A percentile compares a stretch with the other conserved stretches of the same genome.
Evolutionary conservation across 2,797 vertebrate species (phyloP).

Genomic region (Myotis findleyi): DNA sequence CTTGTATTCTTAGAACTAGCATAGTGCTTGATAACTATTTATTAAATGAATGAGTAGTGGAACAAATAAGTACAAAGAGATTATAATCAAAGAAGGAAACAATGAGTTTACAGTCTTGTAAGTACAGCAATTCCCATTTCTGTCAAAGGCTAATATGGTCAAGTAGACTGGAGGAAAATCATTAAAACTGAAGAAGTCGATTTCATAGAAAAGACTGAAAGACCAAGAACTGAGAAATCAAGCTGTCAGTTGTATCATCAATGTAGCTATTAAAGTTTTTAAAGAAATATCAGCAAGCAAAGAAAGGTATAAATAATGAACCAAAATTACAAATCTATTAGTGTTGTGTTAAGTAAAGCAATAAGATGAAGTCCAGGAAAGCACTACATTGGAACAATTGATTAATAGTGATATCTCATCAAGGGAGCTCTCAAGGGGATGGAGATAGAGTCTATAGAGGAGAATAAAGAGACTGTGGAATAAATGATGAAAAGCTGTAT

Average conservation of each 20-base stretch:
- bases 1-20: not conserved
- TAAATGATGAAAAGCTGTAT: not conserved
- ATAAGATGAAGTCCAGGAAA: not conserved
- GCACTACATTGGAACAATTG: not conserved
- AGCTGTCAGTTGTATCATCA: not conserved
- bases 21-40: not conserved
- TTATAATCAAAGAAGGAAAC: constrained; percentile 10
- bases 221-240: constrained; percentile 17
- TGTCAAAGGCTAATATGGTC: not conserved
- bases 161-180: not conserved
- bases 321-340: not conserved
- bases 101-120: not conserved
- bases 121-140: constrained; percentile 3
- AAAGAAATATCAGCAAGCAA: constrained; percentile 25
- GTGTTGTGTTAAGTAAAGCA: not conserved
- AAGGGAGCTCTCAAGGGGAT: not conserved
- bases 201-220: not conserved
- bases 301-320: not conserved
- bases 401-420: not conserved
- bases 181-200: constrained; percentile 23
- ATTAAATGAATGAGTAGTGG: not conserved
- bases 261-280: not conserved
- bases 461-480: not conserved
- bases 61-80: constrained; percentile 18
- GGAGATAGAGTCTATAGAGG: not conserved